Conservation (phyloP, 2,113 vertebrate genomes). For the Neotoma lepida region DNA sequence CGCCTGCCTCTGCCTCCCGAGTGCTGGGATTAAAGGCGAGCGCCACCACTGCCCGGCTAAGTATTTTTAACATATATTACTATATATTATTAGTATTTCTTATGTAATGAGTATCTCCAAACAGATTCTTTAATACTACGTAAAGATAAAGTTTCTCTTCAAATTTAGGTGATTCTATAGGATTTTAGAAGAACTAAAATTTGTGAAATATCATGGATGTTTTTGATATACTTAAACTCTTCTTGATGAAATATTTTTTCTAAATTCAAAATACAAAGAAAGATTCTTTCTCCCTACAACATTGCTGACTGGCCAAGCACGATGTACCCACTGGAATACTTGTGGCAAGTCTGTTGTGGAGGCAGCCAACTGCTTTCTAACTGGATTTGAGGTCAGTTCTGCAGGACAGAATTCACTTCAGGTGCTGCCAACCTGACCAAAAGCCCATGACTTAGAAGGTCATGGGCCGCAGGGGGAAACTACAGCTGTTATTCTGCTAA, state of each 20-base stretch:
- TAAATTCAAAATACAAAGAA: slow-evolving; percentile 48
- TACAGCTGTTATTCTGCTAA: neutral
- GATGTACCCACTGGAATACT: too few relatives aligned
- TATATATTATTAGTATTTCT: neutral
- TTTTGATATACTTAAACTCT: slow-evolving; percentile 36
- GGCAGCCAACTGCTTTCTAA: neutral
- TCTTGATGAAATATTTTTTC: neutral
- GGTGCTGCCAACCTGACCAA: neutral
- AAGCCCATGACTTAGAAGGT: neutral
- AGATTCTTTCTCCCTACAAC: neutral
- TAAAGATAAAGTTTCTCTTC: slow-evolving; percentile 40
- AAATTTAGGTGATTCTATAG: neutral
- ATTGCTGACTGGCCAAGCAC: neutral
- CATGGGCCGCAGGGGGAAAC: neutral
- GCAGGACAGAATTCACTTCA: neutral
- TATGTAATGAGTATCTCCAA: slow-evolving; percentile 16
- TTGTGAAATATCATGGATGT: neutral
- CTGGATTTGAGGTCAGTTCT: neutral
- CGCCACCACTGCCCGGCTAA: too few relatives aligned
- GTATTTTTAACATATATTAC: neutral
- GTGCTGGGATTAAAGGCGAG: too few relatives aligned
- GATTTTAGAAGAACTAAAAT: slow-evolving; percentile 52
- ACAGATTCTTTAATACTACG: slow-evolving; percentile 1
- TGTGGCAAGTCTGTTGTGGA: neutral
- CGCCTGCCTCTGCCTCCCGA: too few relatives aligned